Evolutionary conservation across 2,888 invertebrate genomes (phyloP).

Genomic region (Eupithecia subfuscata): DNA sequence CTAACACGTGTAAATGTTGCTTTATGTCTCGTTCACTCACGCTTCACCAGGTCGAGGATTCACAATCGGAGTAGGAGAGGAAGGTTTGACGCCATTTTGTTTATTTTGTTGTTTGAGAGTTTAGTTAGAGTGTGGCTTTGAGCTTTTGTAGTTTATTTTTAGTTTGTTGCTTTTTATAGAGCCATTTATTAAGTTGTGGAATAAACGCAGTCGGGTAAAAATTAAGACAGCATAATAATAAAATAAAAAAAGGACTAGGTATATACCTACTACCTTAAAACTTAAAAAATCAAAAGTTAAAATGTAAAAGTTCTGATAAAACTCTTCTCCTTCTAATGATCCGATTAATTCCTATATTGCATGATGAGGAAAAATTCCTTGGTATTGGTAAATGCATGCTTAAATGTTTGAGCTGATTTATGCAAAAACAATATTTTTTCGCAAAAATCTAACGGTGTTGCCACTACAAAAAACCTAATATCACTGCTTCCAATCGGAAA

Average conservation of each 20-base stretch:
- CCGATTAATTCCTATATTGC: not conserved
- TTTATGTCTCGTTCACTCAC: conserved; percentile 78
- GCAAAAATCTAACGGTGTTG: not conserved
- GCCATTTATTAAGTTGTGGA: not conserved
- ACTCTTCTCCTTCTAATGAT: not conserved
- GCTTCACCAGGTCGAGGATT: conserved; percentile 78
- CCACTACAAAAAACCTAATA: not conserved
- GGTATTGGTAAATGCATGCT: not conserved
- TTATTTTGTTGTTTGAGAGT: conserved; percentile 43
- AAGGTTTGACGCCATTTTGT: conserved; percentile 74
- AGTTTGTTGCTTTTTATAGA: conserved; percentile 14
- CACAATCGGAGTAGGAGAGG: conserved; percentile 80
- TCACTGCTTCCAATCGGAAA: not conserved
- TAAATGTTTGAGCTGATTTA: not conserved
- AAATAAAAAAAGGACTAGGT: not conserved
- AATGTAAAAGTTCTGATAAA: not conserved
- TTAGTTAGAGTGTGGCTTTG: conserved; percentile 51
- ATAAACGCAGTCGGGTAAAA: not conserved
- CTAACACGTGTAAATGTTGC: conserved; percentile 82
- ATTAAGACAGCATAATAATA: not conserved
- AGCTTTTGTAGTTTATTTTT: conserved; percentile 43
- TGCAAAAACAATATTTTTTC: not conserved
- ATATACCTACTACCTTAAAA: no score
- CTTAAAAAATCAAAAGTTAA: not conserved
- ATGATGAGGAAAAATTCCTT: not conserved